phyloP scores from a whole-genome alignment of 2,888 invertebrate species.

The Agrochola lychnidis region DNA sequence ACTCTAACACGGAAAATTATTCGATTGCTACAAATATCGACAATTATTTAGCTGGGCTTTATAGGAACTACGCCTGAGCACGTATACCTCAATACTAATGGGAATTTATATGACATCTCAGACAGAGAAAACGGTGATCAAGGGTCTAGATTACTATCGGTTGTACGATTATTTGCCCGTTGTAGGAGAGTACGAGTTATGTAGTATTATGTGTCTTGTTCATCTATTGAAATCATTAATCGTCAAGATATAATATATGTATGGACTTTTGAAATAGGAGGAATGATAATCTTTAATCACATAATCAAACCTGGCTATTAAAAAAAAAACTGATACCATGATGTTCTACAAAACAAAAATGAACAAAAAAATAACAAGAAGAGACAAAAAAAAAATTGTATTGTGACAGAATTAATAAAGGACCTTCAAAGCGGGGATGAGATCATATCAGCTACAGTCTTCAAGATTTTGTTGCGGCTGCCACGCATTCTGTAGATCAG shows the following conservation, averaged over 20 bases:
- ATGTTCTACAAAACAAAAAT: too few species aligned
- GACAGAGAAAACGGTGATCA: constrained; percentile 45
- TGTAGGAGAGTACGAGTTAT: constrained; percentile 22
- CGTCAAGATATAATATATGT: not conserved
- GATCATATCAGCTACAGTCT: too few species aligned
- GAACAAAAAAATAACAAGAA: too few species aligned
- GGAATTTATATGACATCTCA: constrained; percentile 55
- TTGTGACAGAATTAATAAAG: too few species aligned
- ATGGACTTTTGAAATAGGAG: not conserved
- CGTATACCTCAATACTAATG: constrained; percentile 50
- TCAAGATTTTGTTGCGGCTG: too few species aligned
- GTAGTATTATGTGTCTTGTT: constrained; percentile 5
- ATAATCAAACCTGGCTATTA: not conserved
- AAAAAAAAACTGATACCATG: too few species aligned
- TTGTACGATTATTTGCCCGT: constrained; percentile 28
- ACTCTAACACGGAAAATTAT: not conserved
- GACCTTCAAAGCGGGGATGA: too few species aligned
- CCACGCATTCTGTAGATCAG: too few species aligned
- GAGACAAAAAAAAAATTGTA: too few species aligned
- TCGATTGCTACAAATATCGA: constrained; percentile 4
- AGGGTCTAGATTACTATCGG: constrained; percentile 41
- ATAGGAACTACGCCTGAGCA: constrained; percentile 43
- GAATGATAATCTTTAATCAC: too few species aligned
- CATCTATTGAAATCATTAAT: not conserved
- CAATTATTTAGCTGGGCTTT: not conserved